Base-by-base conservation (phyloP, 1,140 invertebrate genomes). In the Diachasmimorpha longicaudata region DNA sequence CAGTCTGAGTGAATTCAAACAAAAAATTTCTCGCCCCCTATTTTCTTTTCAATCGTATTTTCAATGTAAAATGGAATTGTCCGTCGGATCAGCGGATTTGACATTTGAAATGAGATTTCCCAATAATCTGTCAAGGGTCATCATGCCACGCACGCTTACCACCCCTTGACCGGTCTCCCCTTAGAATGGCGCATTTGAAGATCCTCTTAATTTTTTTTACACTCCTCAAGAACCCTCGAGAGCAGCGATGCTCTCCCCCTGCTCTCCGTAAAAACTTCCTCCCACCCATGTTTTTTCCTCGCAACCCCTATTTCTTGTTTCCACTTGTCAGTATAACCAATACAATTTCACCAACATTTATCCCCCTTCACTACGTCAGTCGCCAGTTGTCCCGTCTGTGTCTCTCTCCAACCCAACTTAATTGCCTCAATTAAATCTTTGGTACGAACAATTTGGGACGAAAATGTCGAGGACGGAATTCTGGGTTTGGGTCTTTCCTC, bases 371-470 rank as follows among this genome's bases (percentile, higher is more conserved):
- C 52, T 46, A 77, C 74, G 75, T 80, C 74, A 63, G 58, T 37
- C 66, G 25, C 36, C 66, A 68, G 21, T 37, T 44, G 44, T 74
- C 23, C 68, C 58, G 63, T 58, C 70, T 46, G 52, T 63, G 67
- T 42, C 36, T 67, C 46, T 44, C 11, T 48, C 70, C 52, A n/a
- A 36, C 63, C 36, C 16, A 69, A 63, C 82, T 84, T 85, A 85
- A 84, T 85, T 85, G 81, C 78, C 68, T 78, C 83, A 81, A 85
- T 85, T 85, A 85, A 82, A 81, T 79, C 78, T 82, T 81, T 78
- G 78, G 80, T 85, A 78, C 79, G 73, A 82, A 80, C 83, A 80
- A 85, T 84, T 84, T 83, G 74, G 79, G 78, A 74, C 31, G 76
- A 79, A 76, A 75, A 77, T 37, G 75, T 74, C 78, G 36, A 79